Conservation (phyloP, 2,888 invertebrate species). For the Agrotis clavis region DNA sequence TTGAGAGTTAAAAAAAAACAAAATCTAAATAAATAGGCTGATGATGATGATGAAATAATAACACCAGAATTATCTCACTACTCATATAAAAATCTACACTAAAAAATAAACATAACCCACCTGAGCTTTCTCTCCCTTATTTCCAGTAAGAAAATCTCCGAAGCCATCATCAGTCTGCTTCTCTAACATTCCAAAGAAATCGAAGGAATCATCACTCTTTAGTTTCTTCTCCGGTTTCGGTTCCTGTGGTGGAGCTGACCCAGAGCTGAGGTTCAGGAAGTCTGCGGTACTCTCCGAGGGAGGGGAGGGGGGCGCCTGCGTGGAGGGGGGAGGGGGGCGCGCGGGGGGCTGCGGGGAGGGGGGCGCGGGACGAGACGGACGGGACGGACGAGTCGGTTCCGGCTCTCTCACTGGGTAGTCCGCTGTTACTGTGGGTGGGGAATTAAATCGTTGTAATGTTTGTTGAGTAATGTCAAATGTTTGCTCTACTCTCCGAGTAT, state of each 20-base stretch:
- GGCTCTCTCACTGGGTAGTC: conserved; percentile 77
- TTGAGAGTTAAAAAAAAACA: no score
- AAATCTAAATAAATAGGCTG: no score
- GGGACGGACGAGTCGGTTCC: conserved; percentile 75
- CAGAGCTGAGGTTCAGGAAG: conserved; percentile 79
- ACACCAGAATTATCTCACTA: background rate
- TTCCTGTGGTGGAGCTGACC: conserved; percentile 46
- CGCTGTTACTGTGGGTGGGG: conserved; percentile 79
- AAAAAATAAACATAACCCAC: conserved; percentile 51
- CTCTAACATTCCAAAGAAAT: conserved; percentile 91
- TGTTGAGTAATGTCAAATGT: no score
- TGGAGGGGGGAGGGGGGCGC: conserved; percentile 68
- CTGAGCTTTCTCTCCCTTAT: conserved; percentile 72
- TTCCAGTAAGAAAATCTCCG: conserved; percentile 86
- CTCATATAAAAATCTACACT: background rate
- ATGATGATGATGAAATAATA: no score
- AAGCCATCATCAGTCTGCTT: conserved; percentile 88
- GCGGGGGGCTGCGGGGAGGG: conserved; percentile 73
- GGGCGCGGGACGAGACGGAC: conserved; percentile 72
- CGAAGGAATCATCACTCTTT: conserved; percentile 90
- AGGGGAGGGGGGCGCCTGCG: conserved; percentile 69
- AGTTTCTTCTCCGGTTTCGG: conserved; percentile 74
- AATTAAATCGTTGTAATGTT: no score
- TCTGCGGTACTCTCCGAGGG: conserved; percentile 75
- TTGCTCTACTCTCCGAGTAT: no score